These are phyloP conservation scores for Lepidochitona cinerea DNA, from an alignment of 2,888 invertebrate genomes.

Conservation along the genomic window DNA sequence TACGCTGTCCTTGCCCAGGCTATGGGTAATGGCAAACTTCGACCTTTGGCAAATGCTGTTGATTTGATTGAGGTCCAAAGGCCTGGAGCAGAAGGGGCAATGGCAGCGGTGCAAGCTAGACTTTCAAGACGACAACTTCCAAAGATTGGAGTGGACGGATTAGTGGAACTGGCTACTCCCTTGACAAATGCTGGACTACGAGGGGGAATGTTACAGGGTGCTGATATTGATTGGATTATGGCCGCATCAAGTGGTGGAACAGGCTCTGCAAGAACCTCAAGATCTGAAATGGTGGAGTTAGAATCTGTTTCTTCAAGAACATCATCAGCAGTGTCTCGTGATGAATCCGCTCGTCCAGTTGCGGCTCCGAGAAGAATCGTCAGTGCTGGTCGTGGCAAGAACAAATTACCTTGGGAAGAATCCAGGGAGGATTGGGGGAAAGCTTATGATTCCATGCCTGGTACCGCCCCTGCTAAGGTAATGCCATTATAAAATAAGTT, in stretches of 20 bases:
- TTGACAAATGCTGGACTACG: slow-evolving; percentile 73
- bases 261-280: slow-evolving; percentile 52
- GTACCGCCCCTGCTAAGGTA: slow-evolving; percentile 37
- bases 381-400: slow-evolving; percentile 64
- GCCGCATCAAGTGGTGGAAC: slow-evolving; percentile 67
- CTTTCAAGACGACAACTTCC: slow-evolving; percentile 83
- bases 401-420: slow-evolving; percentile 68
- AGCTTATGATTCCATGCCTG: slow-evolving; percentile 30
- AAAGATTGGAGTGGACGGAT: slow-evolving; percentile 79
- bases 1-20: slow-evolving; percentile 84
- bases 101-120: slow-evolving; percentile 82
- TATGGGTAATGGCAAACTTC: slow-evolving; percentile 75
- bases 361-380: slow-evolving; percentile 54
- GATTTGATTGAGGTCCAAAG: slow-evolving; percentile 70
- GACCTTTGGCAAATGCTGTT: slow-evolving; percentile 75
- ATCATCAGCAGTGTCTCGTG: not conserved
- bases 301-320: slow-evolving; percentile 51
- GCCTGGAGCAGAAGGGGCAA: slow-evolving; percentile 70
- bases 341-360: not conserved
- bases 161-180: slow-evolving; percentile 82
- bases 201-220: slow-evolving; percentile 67
- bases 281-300: slow-evolving; percentile 54
- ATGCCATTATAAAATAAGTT: too few relatives aligned
- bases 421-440: slow-evolving; percentile 42
- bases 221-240: slow-evolving; percentile 85